Evolutionary conservation across 2,797 vertebrate species (phyloP), one percentile per base, ranked within the genome.

Genomic region (Enteromius fasciolatus): DNA sequence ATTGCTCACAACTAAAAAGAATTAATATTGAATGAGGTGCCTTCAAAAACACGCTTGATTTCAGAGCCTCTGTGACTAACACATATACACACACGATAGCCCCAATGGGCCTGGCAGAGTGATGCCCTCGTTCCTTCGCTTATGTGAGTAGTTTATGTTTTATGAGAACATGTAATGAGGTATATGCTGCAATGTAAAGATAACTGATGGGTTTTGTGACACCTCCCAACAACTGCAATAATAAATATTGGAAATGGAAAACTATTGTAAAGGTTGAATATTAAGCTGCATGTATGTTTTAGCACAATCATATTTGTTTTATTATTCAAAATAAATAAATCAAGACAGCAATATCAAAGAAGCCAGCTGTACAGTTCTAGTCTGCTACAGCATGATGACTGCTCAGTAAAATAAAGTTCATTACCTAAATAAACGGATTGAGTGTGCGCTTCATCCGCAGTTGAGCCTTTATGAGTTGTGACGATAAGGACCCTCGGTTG

Each of bases 401-500:
- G n/a, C 14, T 61, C 64, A 73, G 81, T 80, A 57, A 83, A 73
- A 76, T 78, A 80, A 63, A 82, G 33, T 67, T 83, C 73, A 78
- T 72, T 77, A 81, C 48, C 3, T 81, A 36, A 89, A 87, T 81
- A 86, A 89, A 82, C 90, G 86, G 88, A 86, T 86, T 87, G 80
- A 88, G 83, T 74, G 83, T 80, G 86, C 87, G 86, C 90, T 93
- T 90, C 90, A 91, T 93, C 89, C 87, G 81, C 74, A 89, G 87
- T 41, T 73, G 77, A 90, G 85, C 83, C 78, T 90, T 91, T 90
- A 92, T 92, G 90, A 89, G 66, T 87, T 92, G 89, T 84, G 89
- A 92, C 90, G 90, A 91, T 93, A 91, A 86, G 23, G 76, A 79
- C 79, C 80, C 89, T 92, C 88, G 91, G 92, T 92, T 91, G 90